Conservation (phyloP, 2,888 invertebrate genomes). For the Pristionchus maxplancki region DNA sequence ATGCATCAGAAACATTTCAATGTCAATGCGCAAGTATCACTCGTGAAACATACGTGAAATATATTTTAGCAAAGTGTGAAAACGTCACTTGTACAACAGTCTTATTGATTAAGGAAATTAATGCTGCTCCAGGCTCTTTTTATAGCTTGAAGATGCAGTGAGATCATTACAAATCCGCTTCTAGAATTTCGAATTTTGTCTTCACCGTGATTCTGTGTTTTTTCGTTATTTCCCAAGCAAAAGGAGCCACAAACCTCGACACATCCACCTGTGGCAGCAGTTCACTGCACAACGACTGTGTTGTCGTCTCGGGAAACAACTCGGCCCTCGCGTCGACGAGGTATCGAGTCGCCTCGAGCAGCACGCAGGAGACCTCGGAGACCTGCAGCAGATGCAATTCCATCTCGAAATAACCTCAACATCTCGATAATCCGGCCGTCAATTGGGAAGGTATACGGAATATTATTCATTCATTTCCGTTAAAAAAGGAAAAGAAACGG, state of each 20-base stretch:
- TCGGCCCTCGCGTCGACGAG: not conserved
- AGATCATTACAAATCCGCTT: no score
- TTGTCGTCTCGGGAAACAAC: conserved; percentile 21
- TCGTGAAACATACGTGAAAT: not conserved
- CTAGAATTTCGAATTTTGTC: no score
- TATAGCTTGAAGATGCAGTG: no score
- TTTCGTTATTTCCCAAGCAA: not conserved
- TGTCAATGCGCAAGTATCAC: not conserved
- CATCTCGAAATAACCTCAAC: no score
- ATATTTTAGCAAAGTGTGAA: not conserved
- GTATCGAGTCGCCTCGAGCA: conserved; percentile 32
- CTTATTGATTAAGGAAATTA: no score
- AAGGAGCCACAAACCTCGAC: not conserved
- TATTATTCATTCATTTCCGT: no score
- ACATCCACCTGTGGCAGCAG: conserved; percentile 48
- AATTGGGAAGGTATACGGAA: no score
- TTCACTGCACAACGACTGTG: conserved; percentile 8
- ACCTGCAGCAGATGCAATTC: no score
- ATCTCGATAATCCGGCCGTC: no score
- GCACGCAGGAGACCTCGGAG: conserved; percentile 36
- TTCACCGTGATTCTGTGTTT: not conserved
- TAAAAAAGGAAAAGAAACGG: no score
- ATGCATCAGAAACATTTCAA: not conserved
- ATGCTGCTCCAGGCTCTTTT: not conserved
- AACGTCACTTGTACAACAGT: no score